Percentiles rank a stretch among this genome's conserved stretches.
Conservation (phyloP, 2,797 vertebrate species). For the Catostomus latipinnis region DNA sequence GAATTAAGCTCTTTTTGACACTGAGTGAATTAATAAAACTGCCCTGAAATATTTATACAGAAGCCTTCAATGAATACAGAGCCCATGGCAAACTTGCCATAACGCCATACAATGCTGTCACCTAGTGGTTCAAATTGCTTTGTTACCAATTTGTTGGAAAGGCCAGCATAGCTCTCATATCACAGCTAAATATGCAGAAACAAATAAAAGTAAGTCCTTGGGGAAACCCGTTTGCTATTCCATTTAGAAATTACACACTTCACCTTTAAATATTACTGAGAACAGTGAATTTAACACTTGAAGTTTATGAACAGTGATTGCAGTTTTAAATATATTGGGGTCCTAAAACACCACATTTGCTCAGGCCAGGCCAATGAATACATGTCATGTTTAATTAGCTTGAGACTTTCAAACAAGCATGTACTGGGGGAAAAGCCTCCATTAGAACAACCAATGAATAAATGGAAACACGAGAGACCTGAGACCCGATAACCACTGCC, state of each 20-base stretch:
- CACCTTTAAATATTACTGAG: not conserved
- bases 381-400: conserved; percentile 70
- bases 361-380: conserved; percentile 10
- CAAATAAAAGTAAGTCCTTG: too few species aligned
- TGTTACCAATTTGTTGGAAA: conserved; percentile 9
- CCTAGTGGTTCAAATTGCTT: conserved; percentile 69
- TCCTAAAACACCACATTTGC: not conserved
- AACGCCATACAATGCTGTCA: conserved; percentile 63
- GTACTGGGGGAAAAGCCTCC: conserved; percentile 71
- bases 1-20: conserved; percentile 6
- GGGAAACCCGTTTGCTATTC: too few species aligned
- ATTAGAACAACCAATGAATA: conserved; percentile 76
- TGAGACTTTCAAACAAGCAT: conserved; percentile 75
- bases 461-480: conserved; percentile 65
- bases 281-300: not conserved
- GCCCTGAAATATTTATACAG: conserved; percentile 57
- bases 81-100: not conserved
- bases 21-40: conserved; percentile 19
- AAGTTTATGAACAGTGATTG: not conserved
- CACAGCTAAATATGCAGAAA: too few species aligned
- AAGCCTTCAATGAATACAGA: conserved; percentile 52
- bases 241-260: too few species aligned
- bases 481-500: conserved; percentile 62
- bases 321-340: not conserved
- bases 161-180: too few species aligned